A percentile compares a stretch with the other conserved stretches of the same genome.
phyloP scores from a whole-genome alignment of 2,888 invertebrate genomes.

The Ormia ochracea region DNA sequence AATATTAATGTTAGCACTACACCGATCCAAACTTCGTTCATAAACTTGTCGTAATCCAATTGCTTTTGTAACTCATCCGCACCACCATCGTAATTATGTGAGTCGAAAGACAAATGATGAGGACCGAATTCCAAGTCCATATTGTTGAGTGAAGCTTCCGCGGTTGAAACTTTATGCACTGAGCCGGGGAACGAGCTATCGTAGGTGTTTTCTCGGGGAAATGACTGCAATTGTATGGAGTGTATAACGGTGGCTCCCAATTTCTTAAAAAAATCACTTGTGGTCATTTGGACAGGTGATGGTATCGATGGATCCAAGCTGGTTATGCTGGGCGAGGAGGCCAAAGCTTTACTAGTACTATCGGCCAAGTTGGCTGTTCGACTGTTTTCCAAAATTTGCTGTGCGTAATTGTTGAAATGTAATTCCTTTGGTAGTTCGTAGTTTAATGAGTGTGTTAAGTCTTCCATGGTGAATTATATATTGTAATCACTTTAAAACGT shows the following conservation, averaged over 20 bases:
- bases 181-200: conserved; percentile 15
- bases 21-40: conserved; percentile 82
- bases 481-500: conserved; percentile 24
- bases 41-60: conserved; percentile 79
- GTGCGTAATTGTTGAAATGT: conserved; percentile 74
- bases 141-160: not conserved
- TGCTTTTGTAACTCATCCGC: conserved; percentile 74
- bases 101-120: conserved; percentile 72
- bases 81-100: conserved; percentile 65
- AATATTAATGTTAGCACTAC: conserved; percentile 81
- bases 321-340: conserved; percentile 71
- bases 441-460: conserved; percentile 72
- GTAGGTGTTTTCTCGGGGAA: conserved; percentile 12
- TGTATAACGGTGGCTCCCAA: conserved; percentile 72
- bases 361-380: conserved; percentile 50
- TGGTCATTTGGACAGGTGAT: conserved; percentile 11
- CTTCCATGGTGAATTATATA: conserved; percentile 69
- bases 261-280: conserved; percentile 72
- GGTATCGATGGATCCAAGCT: conserved; percentile 62
- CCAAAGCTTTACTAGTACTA: conserved; percentile 56
- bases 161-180: not conserved
- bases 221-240: conserved; percentile 69
- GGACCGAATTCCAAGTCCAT: conserved; percentile 69
- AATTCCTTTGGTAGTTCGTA: conserved; percentile 73
- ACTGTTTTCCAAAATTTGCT: conserved; percentile 70